Evolutionary conservation across 2,797 vertebrate genomes (phyloP), one percentile per base, ranked within the genome.

Genomic region (Thaleichthys pacificus): DNA sequence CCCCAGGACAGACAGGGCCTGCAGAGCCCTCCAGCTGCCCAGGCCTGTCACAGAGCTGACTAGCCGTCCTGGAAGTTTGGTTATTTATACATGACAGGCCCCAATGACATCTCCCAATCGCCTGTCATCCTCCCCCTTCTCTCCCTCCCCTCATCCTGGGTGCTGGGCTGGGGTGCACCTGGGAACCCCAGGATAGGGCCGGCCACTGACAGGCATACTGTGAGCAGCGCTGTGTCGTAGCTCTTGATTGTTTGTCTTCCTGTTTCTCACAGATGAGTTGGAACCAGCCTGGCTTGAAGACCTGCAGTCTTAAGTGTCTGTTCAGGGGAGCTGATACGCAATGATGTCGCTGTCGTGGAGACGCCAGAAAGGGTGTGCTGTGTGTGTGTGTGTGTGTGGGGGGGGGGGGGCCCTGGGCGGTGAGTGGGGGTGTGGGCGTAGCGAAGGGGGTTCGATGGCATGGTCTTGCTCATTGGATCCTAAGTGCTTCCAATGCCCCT

Each of bases 221-320:
- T 81, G 84, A 86, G 79, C 84, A 74, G 85, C 90, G 21, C 89
- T 90, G 91, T 94, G 95, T 95, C 96, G 92, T 88, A 93, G 94
- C 95, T 92, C 95, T 58, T 95, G 95, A 97, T 97, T 96, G 96
- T 95, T 96, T 96, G 96, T 97, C 95, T 96, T 95, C 94, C 95
- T 94, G 97, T 98, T 97, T 96, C 96, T 97, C 95, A 97, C 96
- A 98, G 96, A 95, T 97, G 96, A 96, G 93, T 97, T 97, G 95
- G 95, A 92, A 95, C 94, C 95, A 96, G 94, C 92, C 95, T 96
- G 95, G 95, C 95, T 95, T 97, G 96, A 97, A 97, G 35, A 96
- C 92, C 91, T 93, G 86, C 94, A 94, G 85, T 93, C 92, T 94
- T 88, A 38, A 32, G 14, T 86, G 83, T 85, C 94, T 92, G 92